phyloP scores from a whole-genome alignment of 2,797 vertebrate genomes.

The Microctenopoma lineatum region DNA sequence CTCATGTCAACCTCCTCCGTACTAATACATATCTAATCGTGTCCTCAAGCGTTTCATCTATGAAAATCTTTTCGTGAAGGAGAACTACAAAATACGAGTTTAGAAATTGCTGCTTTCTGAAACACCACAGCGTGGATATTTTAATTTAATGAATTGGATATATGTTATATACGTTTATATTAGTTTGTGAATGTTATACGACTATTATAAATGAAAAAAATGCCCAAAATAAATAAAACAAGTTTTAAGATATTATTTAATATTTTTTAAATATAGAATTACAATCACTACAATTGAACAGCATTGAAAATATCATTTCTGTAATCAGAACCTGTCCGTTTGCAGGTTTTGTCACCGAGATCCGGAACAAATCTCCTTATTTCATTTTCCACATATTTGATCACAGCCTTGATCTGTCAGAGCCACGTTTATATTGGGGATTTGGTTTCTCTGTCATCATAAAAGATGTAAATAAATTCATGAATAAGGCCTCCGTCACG shows the following conservation, averaged over 20 bases:
- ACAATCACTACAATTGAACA: neutral
- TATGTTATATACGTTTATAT: neutral
- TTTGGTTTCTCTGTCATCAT: constrained; percentile 82
- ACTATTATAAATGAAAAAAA: no score
- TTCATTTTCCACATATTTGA: constrained; percentile 72
- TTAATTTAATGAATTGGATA: no score
- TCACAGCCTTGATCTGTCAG: constrained; percentile 65
- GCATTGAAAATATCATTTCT: constrained; percentile 4
- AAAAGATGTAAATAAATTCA: constrained; percentile 85
- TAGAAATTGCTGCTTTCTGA: constrained; percentile 25
- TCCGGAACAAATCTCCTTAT: constrained; percentile 62
- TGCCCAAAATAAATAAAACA: no score
- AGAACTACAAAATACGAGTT: constrained; percentile 50
- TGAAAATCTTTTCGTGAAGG: constrained; percentile 79
- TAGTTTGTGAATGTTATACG: neutral
- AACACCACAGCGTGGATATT: neutral
- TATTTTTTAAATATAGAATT: neutral
- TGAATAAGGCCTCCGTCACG: constrained; percentile 88
- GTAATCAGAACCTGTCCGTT: constrained; percentile 19
- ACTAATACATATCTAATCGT: constrained; percentile 98
- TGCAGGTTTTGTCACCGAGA: constrained; percentile 54
- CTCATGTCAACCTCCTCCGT: constrained; percentile 79
- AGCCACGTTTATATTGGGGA: constrained; percentile 75
- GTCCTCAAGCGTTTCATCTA: constrained; percentile 88
- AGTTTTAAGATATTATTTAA: neutral